Evolutionary conservation across 1,140 invertebrate species (phyloP), one percentile per base, ranked within the genome.

Genomic region (Druon quercuslanigerum): DNA sequence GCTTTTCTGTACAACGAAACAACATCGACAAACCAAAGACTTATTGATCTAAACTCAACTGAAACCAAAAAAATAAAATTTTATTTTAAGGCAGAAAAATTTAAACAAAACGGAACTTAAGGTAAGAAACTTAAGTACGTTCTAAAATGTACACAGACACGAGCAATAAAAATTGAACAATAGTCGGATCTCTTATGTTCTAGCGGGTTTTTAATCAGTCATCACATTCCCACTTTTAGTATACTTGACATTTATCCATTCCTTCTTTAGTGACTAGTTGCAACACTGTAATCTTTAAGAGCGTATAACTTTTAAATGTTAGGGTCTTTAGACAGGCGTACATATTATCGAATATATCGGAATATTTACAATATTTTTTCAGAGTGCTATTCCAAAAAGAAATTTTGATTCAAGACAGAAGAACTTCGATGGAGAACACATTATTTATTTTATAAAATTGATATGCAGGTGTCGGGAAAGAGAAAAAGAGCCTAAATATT

Each of bases 151-250:
- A 70, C 54, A 33, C 52, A 11, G 40, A 75, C 50, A 75, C 50
- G 6, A 17, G 56, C 17, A 79, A 73, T 73, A 79, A 73, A 66
- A 76, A 76, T 75, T 80, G 25, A 70, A 75, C 50, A 73, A 75
- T 73, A 72, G 20, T 52, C 72, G 54, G 57, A 75, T 56, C 40
- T 73, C 73, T 76, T 74, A 73, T 19, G 5, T 51, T 72, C 54
- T n/a, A 72, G 25, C 60, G 60, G 14, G 60, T 20, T n/a, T 20
- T 33, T 66, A 66, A 66, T 66, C 60, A 66, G 60, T 66, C 60
- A 33, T 66, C 60, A 66, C 33, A 66, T 66, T 66, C 20, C 40
- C 20, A 66, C 60, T 66, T 17, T 66, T 20, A 66, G 60, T 66
- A 66, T 66, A 40, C 25, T 66, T 66, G 46, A 66, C 60, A 66